phyloP scores from a whole-genome alignment of 2,797 vertebrate genomes.

The Enteromius viviparus region DNA sequence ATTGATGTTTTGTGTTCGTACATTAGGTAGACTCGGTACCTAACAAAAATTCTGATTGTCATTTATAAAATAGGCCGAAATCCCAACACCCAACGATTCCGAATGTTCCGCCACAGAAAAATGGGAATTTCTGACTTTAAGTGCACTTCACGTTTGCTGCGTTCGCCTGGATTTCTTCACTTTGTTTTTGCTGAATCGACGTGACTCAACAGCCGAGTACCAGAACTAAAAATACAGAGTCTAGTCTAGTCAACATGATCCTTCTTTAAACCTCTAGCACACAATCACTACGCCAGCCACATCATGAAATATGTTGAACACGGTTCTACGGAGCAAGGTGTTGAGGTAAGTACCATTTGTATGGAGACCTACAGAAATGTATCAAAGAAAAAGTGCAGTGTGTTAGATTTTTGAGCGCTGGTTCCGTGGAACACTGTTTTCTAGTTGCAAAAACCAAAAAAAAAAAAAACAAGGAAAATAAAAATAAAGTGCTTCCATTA shows the following conservation, averaged over 20 bases:
- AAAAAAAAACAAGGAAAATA: constrained; percentile 60
- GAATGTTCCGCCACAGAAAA: background rate
- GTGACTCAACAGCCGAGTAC: constrained; percentile 40
- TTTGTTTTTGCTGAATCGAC: constrained; percentile 41
- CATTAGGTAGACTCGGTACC: constrained; percentile 16
- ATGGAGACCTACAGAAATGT: constrained; percentile 25
- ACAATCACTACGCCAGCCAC: constrained; percentile 26
- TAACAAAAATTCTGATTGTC: constrained; percentile 51
- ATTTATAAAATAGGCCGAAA: constrained; percentile 40
- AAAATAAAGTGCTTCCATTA: constrained; percentile 97
- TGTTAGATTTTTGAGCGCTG: constrained; percentile 44
- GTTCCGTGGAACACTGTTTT: constrained; percentile 79
- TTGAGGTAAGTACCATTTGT: constrained; percentile 47
- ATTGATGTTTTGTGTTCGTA: constrained; percentile 2
- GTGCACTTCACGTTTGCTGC: constrained; percentile 44
- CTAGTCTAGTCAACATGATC: constrained; percentile 39
- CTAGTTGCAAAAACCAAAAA: constrained; percentile 70
- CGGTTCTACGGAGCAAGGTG: constrained; percentile 27
- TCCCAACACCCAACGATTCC: constrained; percentile 1
- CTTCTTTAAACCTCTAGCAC: constrained; percentile 36
- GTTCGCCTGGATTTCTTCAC: constrained; percentile 53
- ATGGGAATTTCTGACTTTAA: constrained; percentile 23
- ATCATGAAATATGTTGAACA: constrained; percentile 28
- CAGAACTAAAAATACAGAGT: constrained; percentile 39
- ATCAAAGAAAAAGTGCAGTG: constrained; percentile 23